These are phyloP conservation scores for Eleutherodactylus coqui DNA, from an alignment of 2,797 vertebrate genomes.

Conservation along the genomic window DNA sequence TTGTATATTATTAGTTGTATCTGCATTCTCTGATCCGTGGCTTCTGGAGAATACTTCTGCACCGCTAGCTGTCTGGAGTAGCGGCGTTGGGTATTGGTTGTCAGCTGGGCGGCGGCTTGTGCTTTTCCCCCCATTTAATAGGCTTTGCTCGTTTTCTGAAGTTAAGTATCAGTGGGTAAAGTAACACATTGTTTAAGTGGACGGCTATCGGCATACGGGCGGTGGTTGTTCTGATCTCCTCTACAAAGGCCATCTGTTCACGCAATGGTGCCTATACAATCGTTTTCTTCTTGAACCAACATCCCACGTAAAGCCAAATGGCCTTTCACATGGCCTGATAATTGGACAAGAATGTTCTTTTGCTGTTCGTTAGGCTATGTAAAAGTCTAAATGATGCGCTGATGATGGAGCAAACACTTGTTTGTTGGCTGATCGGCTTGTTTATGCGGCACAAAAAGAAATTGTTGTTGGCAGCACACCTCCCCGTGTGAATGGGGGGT, in stretches of 20 bases:
- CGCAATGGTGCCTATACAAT: background rate
- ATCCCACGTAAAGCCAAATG: background rate
- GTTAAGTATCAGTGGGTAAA: background rate
- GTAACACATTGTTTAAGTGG: background rate
- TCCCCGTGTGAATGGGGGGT: too few species aligned
- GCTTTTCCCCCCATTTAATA: background rate
- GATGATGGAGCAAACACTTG: too few species aligned
- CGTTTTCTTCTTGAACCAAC: background rate
- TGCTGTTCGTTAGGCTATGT: too few species aligned
- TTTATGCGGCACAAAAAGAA: too few species aligned
- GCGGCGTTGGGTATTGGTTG: background rate
- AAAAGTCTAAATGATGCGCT: too few species aligned
- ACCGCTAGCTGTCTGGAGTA: background rate
- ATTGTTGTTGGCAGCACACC: too few species aligned
- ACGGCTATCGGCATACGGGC: background rate
- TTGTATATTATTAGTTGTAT: slow-evolving; percentile 41
- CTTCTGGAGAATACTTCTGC: slow-evolving; percentile 21
- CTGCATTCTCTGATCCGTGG: slow-evolving; percentile 1
- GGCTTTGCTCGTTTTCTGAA: background rate
- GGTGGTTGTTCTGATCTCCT: background rate
- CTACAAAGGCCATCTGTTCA: too few species aligned
- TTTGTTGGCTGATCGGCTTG: too few species aligned
- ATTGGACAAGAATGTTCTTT: too few species aligned
- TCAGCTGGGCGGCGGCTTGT: background rate
- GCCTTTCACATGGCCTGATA: too few species aligned